A percentile compares a stretch with the other conserved stretches of the same genome.
phyloP scores from a whole-genome alignment of 2,888 invertebrate species.

The Erpobdella octoculata region DNA sequence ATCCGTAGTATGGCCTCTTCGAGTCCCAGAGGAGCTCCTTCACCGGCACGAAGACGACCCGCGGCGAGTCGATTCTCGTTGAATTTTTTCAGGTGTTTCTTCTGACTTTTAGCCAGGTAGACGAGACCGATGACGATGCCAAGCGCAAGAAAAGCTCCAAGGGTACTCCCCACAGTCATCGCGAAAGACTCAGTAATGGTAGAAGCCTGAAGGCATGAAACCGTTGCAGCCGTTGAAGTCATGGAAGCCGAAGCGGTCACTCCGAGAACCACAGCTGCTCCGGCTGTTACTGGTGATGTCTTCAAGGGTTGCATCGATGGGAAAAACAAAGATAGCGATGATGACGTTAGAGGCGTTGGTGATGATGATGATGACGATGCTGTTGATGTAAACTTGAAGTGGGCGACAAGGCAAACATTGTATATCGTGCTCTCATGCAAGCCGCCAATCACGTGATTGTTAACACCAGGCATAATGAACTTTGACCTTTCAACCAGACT shows the following conservation, averaged over 20 bases:
- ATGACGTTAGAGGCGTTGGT: background rate
- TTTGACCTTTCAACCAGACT: constrained; percentile 30
- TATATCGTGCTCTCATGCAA: constrained; percentile 38
- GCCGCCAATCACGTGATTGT: constrained; percentile 33
- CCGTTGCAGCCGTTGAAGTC: background rate
- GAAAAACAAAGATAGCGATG: background rate
- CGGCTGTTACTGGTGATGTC: background rate
- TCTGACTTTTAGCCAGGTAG: constrained; percentile 39
- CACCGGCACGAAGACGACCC: too few relatives aligned
- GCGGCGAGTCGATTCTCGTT: background rate
- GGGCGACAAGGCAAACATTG: constrained; percentile 36
- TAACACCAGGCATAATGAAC: background rate
- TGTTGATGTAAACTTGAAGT: constrained; percentile 22
- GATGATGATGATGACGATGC: background rate
- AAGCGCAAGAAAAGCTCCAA: constrained; percentile 38
- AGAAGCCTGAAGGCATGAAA: constrained; percentile 34
- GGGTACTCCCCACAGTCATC: constrained; percentile 38
- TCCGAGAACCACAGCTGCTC: background rate
- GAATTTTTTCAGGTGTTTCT: constrained; percentile 23
- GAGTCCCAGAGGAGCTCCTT: constrained; percentile 9
- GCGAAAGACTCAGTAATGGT: constrained; percentile 36
- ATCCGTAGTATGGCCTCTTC: constrained; percentile 20
- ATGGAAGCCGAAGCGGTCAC: background rate
- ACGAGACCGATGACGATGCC: constrained; percentile 38
- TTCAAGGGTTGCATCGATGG: background rate